These are phyloP conservation scores for Mesocentrotus franciscanus DNA, from an alignment of 53 echinoderm and acorn worm genomes.

Conservation along the genomic window DNA sequence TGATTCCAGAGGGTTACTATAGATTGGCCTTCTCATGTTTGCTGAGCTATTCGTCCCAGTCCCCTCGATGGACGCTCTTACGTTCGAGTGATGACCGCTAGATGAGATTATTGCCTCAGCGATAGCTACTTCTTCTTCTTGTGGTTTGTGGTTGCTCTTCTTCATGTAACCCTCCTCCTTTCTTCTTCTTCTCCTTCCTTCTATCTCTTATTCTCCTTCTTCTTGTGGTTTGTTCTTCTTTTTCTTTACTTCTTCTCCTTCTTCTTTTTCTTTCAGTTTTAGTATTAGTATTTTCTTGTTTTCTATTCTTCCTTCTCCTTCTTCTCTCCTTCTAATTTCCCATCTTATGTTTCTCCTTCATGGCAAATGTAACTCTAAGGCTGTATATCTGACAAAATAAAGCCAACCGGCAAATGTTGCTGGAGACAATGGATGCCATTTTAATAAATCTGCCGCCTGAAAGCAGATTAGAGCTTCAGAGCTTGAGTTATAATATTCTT, in stretches of 20 bases:
- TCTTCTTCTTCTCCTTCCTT: neutral
- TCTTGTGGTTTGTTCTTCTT: neutral
- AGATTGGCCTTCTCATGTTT: constrained; percentile 39
- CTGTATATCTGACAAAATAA: too few relatives aligned
- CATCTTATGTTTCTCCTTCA: neutral
- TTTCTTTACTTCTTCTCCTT: too few relatives aligned
- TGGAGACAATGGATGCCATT: too few relatives aligned
- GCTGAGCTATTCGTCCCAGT: neutral
- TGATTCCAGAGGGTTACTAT: constrained; percentile 20
- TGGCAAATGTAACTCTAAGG: too few relatives aligned
- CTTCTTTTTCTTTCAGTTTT: neutral
- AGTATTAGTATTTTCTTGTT: too few relatives aligned
- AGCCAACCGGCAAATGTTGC: too few relatives aligned
- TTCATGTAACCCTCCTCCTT: neutral
- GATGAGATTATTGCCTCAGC: constrained; percentile 15
- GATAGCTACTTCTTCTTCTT: neutral
- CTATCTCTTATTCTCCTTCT: neutral
- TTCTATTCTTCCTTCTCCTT: neutral
- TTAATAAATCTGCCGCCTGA: too few relatives aligned
- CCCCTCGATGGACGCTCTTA: constrained; percentile 41
- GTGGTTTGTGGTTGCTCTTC: neutral
- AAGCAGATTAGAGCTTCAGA: too few relatives aligned
- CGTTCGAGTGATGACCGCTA: constrained; percentile 5
- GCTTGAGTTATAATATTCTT: too few relatives aligned
- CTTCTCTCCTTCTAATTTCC: neutral